phyloP scores from a whole-genome alignment of 2,888 invertebrate species.

The Acronicta alni region DNA sequence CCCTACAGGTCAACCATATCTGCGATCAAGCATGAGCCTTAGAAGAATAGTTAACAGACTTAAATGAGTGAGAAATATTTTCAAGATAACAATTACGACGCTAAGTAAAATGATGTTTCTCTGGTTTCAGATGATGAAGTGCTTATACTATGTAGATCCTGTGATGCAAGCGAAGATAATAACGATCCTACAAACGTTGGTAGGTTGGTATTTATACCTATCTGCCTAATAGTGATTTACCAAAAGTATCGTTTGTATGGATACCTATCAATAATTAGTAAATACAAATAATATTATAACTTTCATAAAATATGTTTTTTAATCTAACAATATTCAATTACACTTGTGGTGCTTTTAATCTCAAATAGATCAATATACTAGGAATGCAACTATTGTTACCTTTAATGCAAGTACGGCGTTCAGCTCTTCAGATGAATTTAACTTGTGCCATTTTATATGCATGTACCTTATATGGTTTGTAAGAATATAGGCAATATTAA shows the following conservation, averaged over 20 bases:
- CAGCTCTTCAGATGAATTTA: constrained; percentile 68
- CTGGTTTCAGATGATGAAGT: constrained; percentile 27
- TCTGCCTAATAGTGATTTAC: constrained; percentile 27
- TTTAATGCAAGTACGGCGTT: constrained; percentile 56
- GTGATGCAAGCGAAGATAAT: constrained; percentile 44
- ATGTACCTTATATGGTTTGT: constrained; percentile 68
- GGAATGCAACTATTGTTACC: constrained; percentile 64
- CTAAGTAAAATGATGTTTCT: not conserved
- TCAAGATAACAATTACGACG: no score
- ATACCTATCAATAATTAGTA: constrained; percentile 18
- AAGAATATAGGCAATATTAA: constrained; percentile 62
- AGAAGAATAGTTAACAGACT: no score
- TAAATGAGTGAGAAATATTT: no score
- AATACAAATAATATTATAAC: constrained; percentile 22
- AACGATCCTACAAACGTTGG: constrained; percentile 41
- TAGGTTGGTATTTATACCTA: not conserved
- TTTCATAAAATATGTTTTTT: not conserved
- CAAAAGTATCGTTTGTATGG: constrained; percentile 32
- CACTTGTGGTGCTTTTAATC: constrained; percentile 59
- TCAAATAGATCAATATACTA: constrained; percentile 52
- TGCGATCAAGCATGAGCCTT: no score
- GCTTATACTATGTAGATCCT: constrained; percentile 14
- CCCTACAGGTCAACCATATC: no score
- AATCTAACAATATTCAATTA: constrained; percentile 32
- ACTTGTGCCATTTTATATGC: constrained; percentile 78